Base-by-base conservation (phyloP, 53 echinoderm and acorn worm genomes). In the Actinopyga echinites region DNA sequence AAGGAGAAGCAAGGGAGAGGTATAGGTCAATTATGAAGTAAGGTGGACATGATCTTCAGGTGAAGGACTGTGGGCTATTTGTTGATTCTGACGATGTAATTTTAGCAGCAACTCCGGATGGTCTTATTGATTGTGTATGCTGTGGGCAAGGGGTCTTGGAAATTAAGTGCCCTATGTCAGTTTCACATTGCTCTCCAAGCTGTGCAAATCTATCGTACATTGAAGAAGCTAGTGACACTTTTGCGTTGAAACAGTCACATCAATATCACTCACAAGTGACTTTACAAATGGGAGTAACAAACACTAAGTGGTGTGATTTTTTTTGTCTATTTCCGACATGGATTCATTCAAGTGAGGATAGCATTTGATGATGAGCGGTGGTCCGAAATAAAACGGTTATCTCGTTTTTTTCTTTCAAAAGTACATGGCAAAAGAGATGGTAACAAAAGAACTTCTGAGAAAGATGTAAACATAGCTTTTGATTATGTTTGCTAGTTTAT, bases 91-190 rank as follows among this genome's bases (percentile, higher is more conserved):
- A 28, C 28, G 6, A 67, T 15, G 68, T 32, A 7, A 5, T 5
- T 7, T 7, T 37, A 7, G 49, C 17, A 43, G 56, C 64, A 35
- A 82, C 12, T 63, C 36, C 32, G 8, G 64, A 61, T 37, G 35
- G 35, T 6, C 25, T 61, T 3, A 36, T 63, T 28, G 2, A 2
- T 62, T 82, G 82, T 63, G 6, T 29, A 33, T 82, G 82, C 54
- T 82, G 82, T 60, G 82, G 82, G 3, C 8, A 30, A n/a, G 82
- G 82, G 4, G 60, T 60, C 1, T 19, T 82, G 25, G 82, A 82
- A 35, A 62, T 61, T 3, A 82, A 82, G 34, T 82, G 82, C 40
- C 82, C 82, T 6, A 8, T 45, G 4, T 52, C 31, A 17, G 30
- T 57, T 6, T 80, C 87, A 1, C 82, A 87, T 32, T 34, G 56